Percentiles rank a stretch among this genome's conserved stretches.
Evolutionary conservation across 2,797 vertebrate genomes (phyloP).

Genomic region (Leuciscus waleckii): DNA sequence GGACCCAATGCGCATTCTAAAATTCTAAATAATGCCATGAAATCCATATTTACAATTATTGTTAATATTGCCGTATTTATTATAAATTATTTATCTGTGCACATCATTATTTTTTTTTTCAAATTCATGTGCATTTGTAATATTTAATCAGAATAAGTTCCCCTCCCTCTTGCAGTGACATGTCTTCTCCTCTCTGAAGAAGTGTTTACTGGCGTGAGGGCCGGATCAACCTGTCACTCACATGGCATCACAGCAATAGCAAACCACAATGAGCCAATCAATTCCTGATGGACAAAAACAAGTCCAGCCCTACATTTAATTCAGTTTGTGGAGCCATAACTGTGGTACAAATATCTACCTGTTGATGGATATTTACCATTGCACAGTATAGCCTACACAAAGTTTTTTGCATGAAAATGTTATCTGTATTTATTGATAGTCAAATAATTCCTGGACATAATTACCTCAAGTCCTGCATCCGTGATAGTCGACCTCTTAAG

Average conservation of each 20-base stretch:
- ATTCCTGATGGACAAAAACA: not conserved
- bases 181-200: not conserved
- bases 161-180: not conserved
- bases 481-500: conserved; percentile 99
- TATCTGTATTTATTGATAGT: not conserved
- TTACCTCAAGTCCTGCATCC: conserved; percentile 95
- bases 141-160: not conserved
- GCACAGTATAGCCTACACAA: not conserved
- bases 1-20: too few species aligned
- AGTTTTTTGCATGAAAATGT: not conserved
- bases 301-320: not conserved
- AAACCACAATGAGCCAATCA: not conserved
- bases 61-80: not conserved
- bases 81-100: not conserved
- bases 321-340: not conserved
- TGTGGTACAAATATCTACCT: not conserved
- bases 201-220: not conserved
- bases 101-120: not conserved
- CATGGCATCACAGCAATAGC: not conserved
- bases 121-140: not conserved
- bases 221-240: not conserved
- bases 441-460: conserved; percentile 46
- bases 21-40: not conserved
- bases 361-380: not conserved
- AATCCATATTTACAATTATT: not conserved